Base-by-base conservation (phyloP, 2,888 invertebrate genomes). In the Agonopterix arenella region DNA sequence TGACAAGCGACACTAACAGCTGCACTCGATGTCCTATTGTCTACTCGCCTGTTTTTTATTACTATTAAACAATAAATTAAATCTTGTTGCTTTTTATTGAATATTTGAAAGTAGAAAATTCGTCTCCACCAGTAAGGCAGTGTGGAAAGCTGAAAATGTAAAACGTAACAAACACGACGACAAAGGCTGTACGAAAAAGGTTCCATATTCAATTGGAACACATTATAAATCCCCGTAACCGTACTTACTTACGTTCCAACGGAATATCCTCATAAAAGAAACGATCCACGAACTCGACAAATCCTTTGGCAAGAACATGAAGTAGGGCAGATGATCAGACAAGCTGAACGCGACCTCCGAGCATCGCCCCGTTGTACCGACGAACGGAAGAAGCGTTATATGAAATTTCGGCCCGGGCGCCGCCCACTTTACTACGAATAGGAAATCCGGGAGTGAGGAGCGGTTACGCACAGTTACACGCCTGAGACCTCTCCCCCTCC, bases 381-480 rank as follows among this genome's bases (percentile, higher is more conserved):
- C 80, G 80, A 82, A 81, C 83, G 80, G 80, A 83, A 85, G 80
- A 80, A 78, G 75, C 79, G 79, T 79, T 81, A 81, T 83, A 80
- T 82, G 84, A 84, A 85, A 84, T 84, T 83, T 80, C 76, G 75
- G 79, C 72, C 76, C 76, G 66, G 80, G 83, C 84, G 84, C 85
- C 84, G 85, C 83, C 84, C 84, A 84, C 84, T 88, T 85, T 85
- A 85, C 85, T 89, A 82, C 84, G 82, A 84, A 85, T 84, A 88
- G 89, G 89, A 89, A 89, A 84, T 84, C 86, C 86, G 88, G 84
- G 80, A 85, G 82, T 83, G 83, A 80, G 82, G 77, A 85, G 80
- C 85, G 85, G 88, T 85, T 84, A 89, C 86, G 82, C 84, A 81
- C 84, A 82, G 83, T 83, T 82, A 83, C 84, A 84, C 86, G 86